These are phyloP conservation scores for Metacarcinus magister DNA, from an alignment of 2,888 invertebrate species.

Conservation along the genomic window DNA sequence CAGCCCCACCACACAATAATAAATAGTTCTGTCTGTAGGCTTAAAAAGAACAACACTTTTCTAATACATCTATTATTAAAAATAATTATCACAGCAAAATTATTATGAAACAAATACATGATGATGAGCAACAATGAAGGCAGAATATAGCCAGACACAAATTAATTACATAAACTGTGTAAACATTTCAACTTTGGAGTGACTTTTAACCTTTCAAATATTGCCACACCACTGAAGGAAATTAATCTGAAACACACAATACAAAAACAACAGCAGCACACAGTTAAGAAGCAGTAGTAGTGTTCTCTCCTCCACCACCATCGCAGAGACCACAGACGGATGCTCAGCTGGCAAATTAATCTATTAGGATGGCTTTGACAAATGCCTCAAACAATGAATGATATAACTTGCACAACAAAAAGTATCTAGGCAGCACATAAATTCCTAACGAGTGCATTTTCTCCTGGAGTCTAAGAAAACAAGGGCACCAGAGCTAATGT, in stretches of 20 bases:
- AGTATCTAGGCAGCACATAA: background rate
- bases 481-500: background rate
- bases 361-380: background rate
- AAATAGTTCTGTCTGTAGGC: no score
- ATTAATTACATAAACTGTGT: background rate
- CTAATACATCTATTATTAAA: slow-evolving; percentile 35
- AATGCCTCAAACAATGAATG: background rate
- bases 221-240: background rate
- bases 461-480: background rate
- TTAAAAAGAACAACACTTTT: background rate
- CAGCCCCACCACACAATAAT: no score
- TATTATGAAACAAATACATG: slow-evolving; percentile 5
- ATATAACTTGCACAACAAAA: background rate
- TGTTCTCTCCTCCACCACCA: no score
- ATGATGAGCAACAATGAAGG: slow-evolving; percentile 26
- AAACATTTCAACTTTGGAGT: background rate
- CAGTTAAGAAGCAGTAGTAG: no score
- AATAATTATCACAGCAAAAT: slow-evolving; percentile 51
- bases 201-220: background rate
- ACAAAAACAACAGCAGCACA: no score
- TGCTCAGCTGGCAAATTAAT: background rate
- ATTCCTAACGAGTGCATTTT: background rate
- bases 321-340: background rate
- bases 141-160: background rate
- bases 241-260: no score